Evolutionary conservation across 2,113 vertebrate species (phyloP).

Genomic region (Trichomycterus rosablanca): DNA sequence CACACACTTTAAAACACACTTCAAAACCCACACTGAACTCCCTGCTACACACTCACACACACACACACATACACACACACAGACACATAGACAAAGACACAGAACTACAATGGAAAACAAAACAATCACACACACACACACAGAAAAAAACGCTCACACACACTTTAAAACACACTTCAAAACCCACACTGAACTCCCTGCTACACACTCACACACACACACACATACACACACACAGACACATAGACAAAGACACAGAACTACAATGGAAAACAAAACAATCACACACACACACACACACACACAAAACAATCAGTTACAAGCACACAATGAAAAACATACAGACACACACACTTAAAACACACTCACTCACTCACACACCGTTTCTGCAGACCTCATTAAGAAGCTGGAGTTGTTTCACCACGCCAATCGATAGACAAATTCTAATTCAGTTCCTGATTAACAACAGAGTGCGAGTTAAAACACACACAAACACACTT

Average conservation of each 20-base stretch:
- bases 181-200: too few species aligned
- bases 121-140: too few species aligned
- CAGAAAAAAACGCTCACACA: too few species aligned
- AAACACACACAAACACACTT: neutral
- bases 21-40: too few species aligned
- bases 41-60: neutral
- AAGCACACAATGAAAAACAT: too few species aligned
- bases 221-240: slow-evolving; percentile 2
- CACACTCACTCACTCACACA: slow-evolving; percentile 2
- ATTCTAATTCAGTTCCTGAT: slow-evolving; percentile 10
- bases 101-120: too few species aligned
- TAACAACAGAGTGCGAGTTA: slow-evolving; percentile 14
- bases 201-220: neutral
- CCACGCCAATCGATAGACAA: slow-evolving; percentile 6
- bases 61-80: too few species aligned
- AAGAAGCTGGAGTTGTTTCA: slow-evolving; percentile 4
- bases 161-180: too few species aligned
- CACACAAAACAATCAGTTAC: too few species aligned
- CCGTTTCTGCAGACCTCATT: slow-evolving; percentile 17
- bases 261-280: too few species aligned
- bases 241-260: neutral
- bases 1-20: too few species aligned
- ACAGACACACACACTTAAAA: slow-evolving; percentile 4
- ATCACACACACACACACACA: neutral
- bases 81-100: too few species aligned